phyloP scores from a whole-genome alignment of 2,888 invertebrate species.

The Xylocampa areola region DNA sequence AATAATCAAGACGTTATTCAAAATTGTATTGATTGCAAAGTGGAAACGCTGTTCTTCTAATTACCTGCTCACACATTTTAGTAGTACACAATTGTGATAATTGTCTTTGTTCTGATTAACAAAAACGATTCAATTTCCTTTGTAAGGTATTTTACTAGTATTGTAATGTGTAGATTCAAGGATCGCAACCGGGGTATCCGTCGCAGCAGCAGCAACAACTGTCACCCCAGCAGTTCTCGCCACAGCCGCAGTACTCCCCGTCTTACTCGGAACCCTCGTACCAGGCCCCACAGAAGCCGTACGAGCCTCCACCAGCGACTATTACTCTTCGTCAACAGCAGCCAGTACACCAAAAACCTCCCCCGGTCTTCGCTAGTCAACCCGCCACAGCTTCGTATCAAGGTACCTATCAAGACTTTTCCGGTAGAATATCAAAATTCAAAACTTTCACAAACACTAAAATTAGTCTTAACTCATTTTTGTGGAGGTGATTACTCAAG shows the following conservation, averaged over 20 bases:
- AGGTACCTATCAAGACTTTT: slow-evolving; percentile 80
- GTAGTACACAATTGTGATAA: slow-evolving; percentile 39
- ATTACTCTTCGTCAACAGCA: slow-evolving; percentile 93
- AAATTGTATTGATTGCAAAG: slow-evolving; percentile 31
- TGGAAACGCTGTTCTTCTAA: slow-evolving; percentile 28
- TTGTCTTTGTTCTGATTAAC: slow-evolving; percentile 38
- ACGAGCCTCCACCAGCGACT: slow-evolving; percentile 91
- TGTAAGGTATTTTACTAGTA: slow-evolving; percentile 15
- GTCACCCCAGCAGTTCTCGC: slow-evolving; percentile 68
- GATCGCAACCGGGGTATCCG: slow-evolving; percentile 63
- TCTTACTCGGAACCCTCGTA: slow-evolving; percentile 82
- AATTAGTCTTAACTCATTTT: too few relatives aligned
- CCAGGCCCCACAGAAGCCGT: slow-evolving; percentile 89
- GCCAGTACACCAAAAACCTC: slow-evolving; percentile 93
- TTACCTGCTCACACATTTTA: slow-evolving; percentile 28
- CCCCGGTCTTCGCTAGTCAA: slow-evolving; percentile 94
- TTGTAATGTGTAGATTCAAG: slow-evolving; percentile 58
- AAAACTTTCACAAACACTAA: slow-evolving; percentile 1
- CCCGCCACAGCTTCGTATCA: slow-evolving; percentile 93
- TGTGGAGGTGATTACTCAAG: slow-evolving; percentile 28
- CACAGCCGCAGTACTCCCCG: slow-evolving; percentile 69
- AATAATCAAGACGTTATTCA: slow-evolving; percentile 11
- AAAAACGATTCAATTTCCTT: not conserved
- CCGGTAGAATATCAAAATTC: not conserved
- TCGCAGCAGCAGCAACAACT: slow-evolving; percentile 69